phyloP scores from a whole-genome alignment of 2,113 vertebrate species.

The Scortum barcoo region DNA sequence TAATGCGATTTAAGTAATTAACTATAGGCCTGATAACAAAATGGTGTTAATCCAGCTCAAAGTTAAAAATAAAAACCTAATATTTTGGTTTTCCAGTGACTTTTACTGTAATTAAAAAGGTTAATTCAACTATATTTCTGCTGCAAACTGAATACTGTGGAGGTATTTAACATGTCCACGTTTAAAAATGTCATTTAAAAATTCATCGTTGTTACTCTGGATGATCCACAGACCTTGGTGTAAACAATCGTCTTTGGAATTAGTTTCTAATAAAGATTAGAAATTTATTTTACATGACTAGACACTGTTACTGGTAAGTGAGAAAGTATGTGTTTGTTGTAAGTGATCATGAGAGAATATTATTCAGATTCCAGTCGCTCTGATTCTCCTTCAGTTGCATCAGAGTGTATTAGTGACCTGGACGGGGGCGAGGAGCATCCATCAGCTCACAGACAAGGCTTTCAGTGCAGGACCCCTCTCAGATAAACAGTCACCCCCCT shows the following conservation, averaged over 20 bases:
- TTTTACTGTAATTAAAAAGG: not conserved
- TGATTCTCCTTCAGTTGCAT: constrained; percentile 10
- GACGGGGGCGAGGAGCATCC: constrained; percentile 44
- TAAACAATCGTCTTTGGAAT: not conserved
- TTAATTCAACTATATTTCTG: not conserved
- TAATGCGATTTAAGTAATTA: too few relatives aligned
- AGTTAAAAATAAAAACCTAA: not conserved
- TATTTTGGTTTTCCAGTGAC: not conserved
- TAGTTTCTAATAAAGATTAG: not conserved
- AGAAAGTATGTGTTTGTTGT: not conserved
- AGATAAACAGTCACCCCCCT: constrained; percentile 62
- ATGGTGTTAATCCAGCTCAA: too few relatives aligned
- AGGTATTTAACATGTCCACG: not conserved
- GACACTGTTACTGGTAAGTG: not conserved
- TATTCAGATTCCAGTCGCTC: not conserved
- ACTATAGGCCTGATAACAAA: too few relatives aligned
- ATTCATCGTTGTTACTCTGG: not conserved
- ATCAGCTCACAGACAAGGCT: constrained; percentile 66
- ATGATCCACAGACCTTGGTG: not conserved
- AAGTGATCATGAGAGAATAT: not conserved
- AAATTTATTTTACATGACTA: too few relatives aligned
- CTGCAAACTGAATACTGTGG: not conserved
- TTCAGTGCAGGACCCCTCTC: constrained; percentile 58
- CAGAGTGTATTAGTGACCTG: constrained; percentile 59
- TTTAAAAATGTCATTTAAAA: too few relatives aligned